A percentile compares a stretch with the other conserved stretches of the same genome.
Evolutionary conservation across 2,888 invertebrate genomes (phyloP).

Genomic region (Caenorhabditis sp.): DNA sequence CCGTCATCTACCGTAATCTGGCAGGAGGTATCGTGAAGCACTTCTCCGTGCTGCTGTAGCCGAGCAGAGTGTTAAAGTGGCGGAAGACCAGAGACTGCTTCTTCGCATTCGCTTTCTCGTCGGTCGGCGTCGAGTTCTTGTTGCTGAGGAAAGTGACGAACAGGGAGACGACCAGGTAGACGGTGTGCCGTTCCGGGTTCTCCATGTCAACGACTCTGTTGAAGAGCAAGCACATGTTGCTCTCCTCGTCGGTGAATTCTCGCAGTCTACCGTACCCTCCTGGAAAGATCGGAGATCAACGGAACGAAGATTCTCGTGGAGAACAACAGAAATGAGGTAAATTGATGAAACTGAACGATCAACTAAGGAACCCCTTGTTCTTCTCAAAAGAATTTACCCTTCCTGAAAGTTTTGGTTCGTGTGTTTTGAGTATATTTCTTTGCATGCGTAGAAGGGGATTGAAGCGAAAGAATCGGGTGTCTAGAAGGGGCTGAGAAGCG

Average conservation of each 20-base stretch:
- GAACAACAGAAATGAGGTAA: background rate
- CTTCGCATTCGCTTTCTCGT: slow-evolving; percentile 77
- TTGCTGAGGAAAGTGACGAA: slow-evolving; percentile 85
- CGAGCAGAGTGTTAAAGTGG: slow-evolving; percentile 92
- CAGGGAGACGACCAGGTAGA: slow-evolving; percentile 93
- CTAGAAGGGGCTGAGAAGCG: slow-evolving; percentile 3
- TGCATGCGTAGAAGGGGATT: slow-evolving; percentile 31
- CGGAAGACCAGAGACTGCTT: slow-evolving; percentile 89
- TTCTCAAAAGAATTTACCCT: background rate
- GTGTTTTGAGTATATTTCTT: background rate
- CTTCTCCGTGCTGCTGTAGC: slow-evolving; percentile 92
- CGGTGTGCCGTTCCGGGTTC: slow-evolving; percentile 94
- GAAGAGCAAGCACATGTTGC: slow-evolving; percentile 87
- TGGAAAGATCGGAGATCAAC: slow-evolving; percentile 9
- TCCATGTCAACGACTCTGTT: slow-evolving; percentile 93
- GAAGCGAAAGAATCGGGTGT: slow-evolving; percentile 24
- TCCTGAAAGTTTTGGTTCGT: slow-evolving; percentile 6
- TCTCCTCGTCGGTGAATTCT: slow-evolving; percentile 88
- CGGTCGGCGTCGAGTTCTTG: slow-evolving; percentile 70
- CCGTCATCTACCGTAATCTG: slow-evolving; percentile 88
- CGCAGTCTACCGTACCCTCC: slow-evolving; percentile 85
- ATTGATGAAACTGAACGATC: slow-evolving; percentile 4
- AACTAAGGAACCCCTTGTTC: slow-evolving; percentile 1
- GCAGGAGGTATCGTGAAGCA: slow-evolving; percentile 92
- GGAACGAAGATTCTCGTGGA: background rate